Base-by-base conservation (phyloP, 2,888 invertebrate genomes). In the Trissolcus brochymenae region DNA sequence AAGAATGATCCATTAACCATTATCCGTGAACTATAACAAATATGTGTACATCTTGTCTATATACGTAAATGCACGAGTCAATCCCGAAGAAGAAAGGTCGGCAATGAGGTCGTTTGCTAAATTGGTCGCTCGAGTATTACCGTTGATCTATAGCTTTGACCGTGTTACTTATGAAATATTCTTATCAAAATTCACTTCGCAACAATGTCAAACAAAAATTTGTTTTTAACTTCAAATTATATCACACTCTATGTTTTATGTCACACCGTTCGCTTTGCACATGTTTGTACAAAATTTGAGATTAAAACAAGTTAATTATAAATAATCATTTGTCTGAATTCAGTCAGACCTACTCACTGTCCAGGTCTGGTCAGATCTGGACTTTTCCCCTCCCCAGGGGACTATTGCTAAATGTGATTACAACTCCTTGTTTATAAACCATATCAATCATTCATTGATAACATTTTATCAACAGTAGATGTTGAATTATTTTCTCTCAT, bases 111-210 rank as follows among this genome's bases (percentile, higher is more conserved):
- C 85, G 84, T 82, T 81, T 82, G 81, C 85, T 86, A 86, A 86
- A 86, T 86, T 86, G 86, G 86, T 86, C 86, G 84, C 82, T 80
- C 65, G 77, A 81, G 77, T 72, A 64, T 72, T 72, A 64, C 64
- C 62, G 60, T 35, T 86, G 86, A 86, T 86, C 84, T 85, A 86
- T 84, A 84, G 84, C 84, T 84, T 84, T 82, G 83, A 83, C 83
- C 83, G 85, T 84, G 84, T 85, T 86, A 84, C 84, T 86, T 85
- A 84, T 84, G 86, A 83, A 86, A 86, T 85, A 85, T 85, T 35
- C 35, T 35, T 86, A 85, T 84, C 83, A 46, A 55, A 59, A 77
- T 76, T 77, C 81, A 81, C 81, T 86, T 83, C 83, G 84, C 81
- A 82, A 82, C 80, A 4, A 41, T 41, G 13, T 13, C 41, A 41